phyloP scores from a whole-genome alignment of 2,797 vertebrate species.

The Lophotriccus pileatus region DNA sequence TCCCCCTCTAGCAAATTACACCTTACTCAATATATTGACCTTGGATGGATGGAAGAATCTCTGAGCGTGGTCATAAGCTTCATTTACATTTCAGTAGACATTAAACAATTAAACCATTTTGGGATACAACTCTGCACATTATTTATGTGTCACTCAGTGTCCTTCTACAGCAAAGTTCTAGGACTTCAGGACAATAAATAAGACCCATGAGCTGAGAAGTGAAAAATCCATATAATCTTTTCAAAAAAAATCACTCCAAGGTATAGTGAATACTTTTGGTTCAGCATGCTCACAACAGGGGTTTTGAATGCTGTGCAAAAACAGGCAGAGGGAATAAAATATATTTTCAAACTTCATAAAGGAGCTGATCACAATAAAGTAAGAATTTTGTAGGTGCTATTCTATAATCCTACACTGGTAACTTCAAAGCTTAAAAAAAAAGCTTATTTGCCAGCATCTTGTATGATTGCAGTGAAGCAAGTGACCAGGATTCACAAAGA shows the following conservation, averaged over 20 bases:
- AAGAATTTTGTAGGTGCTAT: not conserved
- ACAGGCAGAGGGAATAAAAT: not conserved
- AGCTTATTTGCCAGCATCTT: not conserved
- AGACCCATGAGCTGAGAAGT: not conserved
- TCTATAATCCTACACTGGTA: not conserved
- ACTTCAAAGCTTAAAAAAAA: not conserved
- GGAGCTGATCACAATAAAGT: not conserved
- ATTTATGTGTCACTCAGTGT: not conserved
- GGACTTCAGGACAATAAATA: not conserved
- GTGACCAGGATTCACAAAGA: not conserved
- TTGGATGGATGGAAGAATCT: not conserved
- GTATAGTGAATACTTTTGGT: not conserved
- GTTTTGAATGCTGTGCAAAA: not conserved
- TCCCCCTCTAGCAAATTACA: not conserved
- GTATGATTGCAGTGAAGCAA: not conserved
- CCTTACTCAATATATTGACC: conserved; percentile 15
- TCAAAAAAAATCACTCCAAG: not conserved
- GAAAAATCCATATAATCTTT: not conserved
- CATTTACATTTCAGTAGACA: conserved; percentile 30
- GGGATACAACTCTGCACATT: not conserved
- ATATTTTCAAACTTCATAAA: not conserved
- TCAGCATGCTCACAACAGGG: not conserved
- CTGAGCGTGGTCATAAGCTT: not conserved
- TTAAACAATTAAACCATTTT: conserved; percentile 11
- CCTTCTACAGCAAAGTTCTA: not conserved